Percentiles rank a stretch among this genome's conserved stretches.
Conservation (phyloP, 1,140 invertebrate genomes). For the Argopecten irradians region DNA sequence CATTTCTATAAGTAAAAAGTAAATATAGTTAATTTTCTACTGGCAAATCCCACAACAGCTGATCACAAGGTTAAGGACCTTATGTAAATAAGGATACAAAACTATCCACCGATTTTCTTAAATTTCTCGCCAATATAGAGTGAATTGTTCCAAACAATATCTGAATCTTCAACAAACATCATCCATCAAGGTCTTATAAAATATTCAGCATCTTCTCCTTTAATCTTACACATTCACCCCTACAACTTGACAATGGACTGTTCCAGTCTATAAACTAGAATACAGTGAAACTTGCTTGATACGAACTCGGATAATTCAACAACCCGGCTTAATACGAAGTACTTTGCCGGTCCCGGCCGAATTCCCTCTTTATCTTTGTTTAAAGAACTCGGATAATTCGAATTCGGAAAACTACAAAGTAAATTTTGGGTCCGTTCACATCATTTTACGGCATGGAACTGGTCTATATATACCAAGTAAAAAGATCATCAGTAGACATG, state of each 20-base stretch:
- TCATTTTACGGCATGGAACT: no score
- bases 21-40: background rate
- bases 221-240: background rate
- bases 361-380: no score
- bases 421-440: no score
- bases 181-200: background rate
- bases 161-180: background rate
- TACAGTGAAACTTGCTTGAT: no score
- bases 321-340: no score
- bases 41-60: conserved; percentile 1
- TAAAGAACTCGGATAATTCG: no score
- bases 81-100: conserved; percentile 4
- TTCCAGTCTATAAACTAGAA: no score
- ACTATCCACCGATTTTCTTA: background rate
- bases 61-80: background rate
- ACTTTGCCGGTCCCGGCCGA: no score
- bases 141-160: background rate
- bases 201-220: background rate
- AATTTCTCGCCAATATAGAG: background rate
- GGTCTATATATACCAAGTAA: no score
- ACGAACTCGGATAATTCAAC: no score
- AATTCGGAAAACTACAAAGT: no score
- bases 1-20: background rate
- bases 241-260: no score
- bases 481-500: background rate